Percentiles rank a stretch among this genome's conserved stretches.
Conservation (phyloP, 2,113 vertebrate genomes). For the Dermatemys mawii region DNA sequence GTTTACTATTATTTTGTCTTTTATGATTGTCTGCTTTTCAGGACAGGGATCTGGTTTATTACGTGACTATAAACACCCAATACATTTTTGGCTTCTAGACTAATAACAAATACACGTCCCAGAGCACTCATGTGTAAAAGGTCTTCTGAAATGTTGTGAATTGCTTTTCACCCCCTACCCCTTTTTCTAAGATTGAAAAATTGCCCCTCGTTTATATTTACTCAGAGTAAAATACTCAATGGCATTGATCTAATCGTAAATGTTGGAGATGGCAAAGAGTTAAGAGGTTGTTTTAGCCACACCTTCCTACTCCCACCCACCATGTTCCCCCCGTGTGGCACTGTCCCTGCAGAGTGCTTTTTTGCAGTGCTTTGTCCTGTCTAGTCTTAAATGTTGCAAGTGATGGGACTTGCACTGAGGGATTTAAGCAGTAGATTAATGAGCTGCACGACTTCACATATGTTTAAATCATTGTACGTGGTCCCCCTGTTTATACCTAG, state of each 20-base stretch:
- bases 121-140: neutral
- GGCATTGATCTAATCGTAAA: neutral
- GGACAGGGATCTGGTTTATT: neutral
- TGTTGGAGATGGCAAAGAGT: fast-evolving
- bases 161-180: fast-evolving
- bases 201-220: fast-evolving
- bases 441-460: slow-evolving; percentile 29
- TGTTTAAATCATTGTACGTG: slow-evolving; percentile 42
- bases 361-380: slow-evolving; percentile 2
- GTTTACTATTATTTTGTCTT: neutral
- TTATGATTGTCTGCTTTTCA: neutral
- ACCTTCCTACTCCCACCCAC: neutral
- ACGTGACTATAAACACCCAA: fast-evolving
- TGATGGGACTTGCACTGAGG: neutral
- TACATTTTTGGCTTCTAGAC: neutral
- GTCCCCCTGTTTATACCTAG: neutral
- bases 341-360: neutral
- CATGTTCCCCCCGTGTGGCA: too few relatives aligned
- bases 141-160: neutral
- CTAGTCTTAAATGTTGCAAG: neutral
- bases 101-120: neutral
- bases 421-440: neutral
- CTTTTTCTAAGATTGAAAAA: neutral
- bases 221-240: neutral
- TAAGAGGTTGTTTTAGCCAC: neutral